These are phyloP conservation scores for Apodemus speciosus DNA, from an alignment of 2,113 vertebrate genomes.

Conservation along the genomic window DNA sequence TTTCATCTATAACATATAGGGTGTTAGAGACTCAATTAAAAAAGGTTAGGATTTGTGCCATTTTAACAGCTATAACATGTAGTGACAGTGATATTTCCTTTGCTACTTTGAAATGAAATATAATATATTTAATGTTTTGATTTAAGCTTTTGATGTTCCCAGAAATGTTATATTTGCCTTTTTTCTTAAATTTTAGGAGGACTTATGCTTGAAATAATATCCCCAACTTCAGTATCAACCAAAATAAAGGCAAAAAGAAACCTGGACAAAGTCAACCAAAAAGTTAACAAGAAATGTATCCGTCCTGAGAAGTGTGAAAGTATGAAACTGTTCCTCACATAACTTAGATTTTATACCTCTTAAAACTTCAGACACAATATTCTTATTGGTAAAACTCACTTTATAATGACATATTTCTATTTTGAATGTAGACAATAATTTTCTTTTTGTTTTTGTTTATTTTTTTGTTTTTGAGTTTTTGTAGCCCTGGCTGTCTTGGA, in stretches of 20 bases:
- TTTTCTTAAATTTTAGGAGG: conserved; percentile 79
- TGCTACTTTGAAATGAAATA: background rate
- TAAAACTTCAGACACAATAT: conserved; percentile 43
- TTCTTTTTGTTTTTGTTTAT: no score
- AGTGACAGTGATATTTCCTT: background rate
- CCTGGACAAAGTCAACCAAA: conserved; percentile 45
- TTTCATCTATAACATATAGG: conserved; percentile 16
- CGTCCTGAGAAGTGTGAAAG: conserved; percentile 57
- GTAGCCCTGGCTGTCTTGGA: no score
- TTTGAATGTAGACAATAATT: background rate
- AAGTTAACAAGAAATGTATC: conserved; percentile 26
- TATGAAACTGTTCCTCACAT: conserved; percentile 72
- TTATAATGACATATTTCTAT: conserved; percentile 12
- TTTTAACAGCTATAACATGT: background rate
- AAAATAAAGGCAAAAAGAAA: conserved; percentile 63
- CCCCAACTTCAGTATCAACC: conserved; percentile 62
- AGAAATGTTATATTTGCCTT: conserved; percentile 17
- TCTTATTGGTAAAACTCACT: conserved; percentile 26
- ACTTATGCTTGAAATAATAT: conserved; percentile 79
- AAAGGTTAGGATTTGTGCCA: background rate
- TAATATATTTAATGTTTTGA: conserved; percentile 34
- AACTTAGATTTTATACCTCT: background rate
- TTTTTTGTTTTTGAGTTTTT: no score
- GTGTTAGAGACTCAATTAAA: background rate
- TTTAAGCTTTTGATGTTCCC: conserved; percentile 23